Base-by-base conservation (phyloP, 1,140 invertebrate genomes). In the Thrips palmi region DNA sequence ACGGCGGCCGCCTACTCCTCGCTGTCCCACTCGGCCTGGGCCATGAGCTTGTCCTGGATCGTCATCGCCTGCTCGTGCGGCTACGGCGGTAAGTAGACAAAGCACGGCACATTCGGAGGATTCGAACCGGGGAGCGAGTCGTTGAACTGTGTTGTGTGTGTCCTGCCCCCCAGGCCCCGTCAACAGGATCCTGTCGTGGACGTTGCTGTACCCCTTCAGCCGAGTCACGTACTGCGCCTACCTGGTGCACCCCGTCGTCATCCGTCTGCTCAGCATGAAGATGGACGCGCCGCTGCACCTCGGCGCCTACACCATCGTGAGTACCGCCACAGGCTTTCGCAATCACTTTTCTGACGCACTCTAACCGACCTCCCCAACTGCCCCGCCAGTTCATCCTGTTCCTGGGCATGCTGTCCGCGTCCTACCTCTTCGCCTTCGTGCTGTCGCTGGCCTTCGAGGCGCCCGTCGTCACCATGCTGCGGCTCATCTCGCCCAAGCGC, bases 61-160 rank as follows among this genome's bases (percentile, higher is more conserved):
- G 77, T 86, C 6, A 68, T 89, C 39, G 85, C 84, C 1, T 92
- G 86, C 51, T 77, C 81, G 15, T 85, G 78, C 19, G 85, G 86
- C 39, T 71, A 87, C 55, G 84, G 82, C 60, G 82, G 81, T 78
- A 57, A 48, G 36, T 31, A 12, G 14, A 41, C 29, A 20, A 6
- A 34, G 4, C 11, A 17, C 18, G 8, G n/a, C n/a, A n/a, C n/a
- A n/a, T n/a, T n/a, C n/a, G n/a, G n/a, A n/a, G n/a, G n/a, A n/a
- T n/a, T n/a, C n/a, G n/a, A n/a, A n/a, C n/a, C n/a, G n/a, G n/a
- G n/a, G n/a, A n/a, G n/a, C n/a, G n/a, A n/a, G n/a, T n/a, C n/a
- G n/a, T n/a, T n/a, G n/a, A n/a, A n/a, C n/a, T n/a, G n/a, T n/a
- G n/a, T n/a, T n/a, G n/a, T n/a, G n/a, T n/a, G n/a, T n/a, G n/a